Evolutionary conservation across 1,140 invertebrate species (phyloP), one percentile per base, ranked within the genome.

Genomic region (Matsumurasca onukii): DNA sequence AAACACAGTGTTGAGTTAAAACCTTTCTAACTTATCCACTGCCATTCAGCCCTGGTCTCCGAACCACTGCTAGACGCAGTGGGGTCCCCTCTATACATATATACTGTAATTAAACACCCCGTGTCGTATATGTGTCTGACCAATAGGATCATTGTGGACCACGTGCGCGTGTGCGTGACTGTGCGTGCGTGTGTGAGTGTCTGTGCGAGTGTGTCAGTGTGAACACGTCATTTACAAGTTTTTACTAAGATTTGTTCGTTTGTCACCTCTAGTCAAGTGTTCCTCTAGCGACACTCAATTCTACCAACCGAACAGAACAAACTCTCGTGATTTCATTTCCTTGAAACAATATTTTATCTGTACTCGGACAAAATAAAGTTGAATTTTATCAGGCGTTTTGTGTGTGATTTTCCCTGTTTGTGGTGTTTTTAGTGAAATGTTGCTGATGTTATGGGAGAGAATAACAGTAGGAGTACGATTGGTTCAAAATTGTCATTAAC

Each of bases 271-370:
- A 65, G 62, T 65, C 62, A 65, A 65, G 62, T 65, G 62, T 65
- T 65, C 39, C 31, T 45, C 34, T 48, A 65, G 62, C 17, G 39
- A 65, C 34, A 65, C 62, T 39, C 62, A 65, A 65, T 39, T 65
- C 48, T 65, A n/a, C 48, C 62, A 65, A 65, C 31, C 29, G 30
- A 65, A 65, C 62, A 65, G n/a, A n/a, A n/a, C n/a, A n/a, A n/a
- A 65, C 31, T 65, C 62, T 65, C 48, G 62, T 65, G 39, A 65
- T 65, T 65, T 65, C 39, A 65, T 15, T 65, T 39, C 62, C 62
- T 65, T 48, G 39, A 65, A 65, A 65, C 62, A 65, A 65, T 65
- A 65, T 65, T 65, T 45, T 65, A 65, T 65, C 62, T 65, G 62
- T 65, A 45, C 62, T 65, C 62, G 20, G 31, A 65, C 31, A 65